Evolutionary conservation across 2,797 vertebrate genomes (phyloP), one percentile per base, ranked within the genome.

Genomic region (Phrynocephalus guinanensis): DNA sequence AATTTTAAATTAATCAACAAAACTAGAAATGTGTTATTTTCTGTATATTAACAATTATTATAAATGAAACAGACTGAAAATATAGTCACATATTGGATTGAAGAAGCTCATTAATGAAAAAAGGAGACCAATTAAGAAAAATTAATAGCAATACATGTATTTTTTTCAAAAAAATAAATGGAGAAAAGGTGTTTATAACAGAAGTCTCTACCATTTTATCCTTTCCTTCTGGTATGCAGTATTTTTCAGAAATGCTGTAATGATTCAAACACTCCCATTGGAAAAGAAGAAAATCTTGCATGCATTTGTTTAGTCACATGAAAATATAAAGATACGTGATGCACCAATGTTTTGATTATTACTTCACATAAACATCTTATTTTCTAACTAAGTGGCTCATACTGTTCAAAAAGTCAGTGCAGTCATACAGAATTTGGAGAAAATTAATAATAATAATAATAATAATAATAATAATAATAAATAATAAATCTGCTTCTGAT

Each of bases 131-230:
- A 76, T 88, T 88, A 88, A 85, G 71, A 76, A 88, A 88, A 90
- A 71, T 82, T 84, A 90, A 90, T 85, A 90, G 86, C 89, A 90
- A 82, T 90, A 84, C 70, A 33, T 82, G 52, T 38, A 82, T 67
- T 84, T 67, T 84, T 80, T 67, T 3, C 10, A 24, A 80, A 85
- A 80, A 85, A 84, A 44, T 3, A 44, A 76, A 79, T 63, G 83
- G 82, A 84, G 52, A 33, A 85, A 87, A 85, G 86, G 82, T 90
- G 89, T 87, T 90, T 76, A 84, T 87, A 80, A 90, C 82, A 81
- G 83, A 84, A 87, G 82, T 81, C 86, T 82, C 60, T 70, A 82
- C 82, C 77, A 71, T 84, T 87, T 90, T 87, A 82, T 82, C 63
- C n/a, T 80, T 87, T 72, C 72, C 82, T 81, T 87, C 82, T 87